Base-by-base conservation (phyloP, 2,888 invertebrate species). In the Macrosoma leucophasiata region DNA sequence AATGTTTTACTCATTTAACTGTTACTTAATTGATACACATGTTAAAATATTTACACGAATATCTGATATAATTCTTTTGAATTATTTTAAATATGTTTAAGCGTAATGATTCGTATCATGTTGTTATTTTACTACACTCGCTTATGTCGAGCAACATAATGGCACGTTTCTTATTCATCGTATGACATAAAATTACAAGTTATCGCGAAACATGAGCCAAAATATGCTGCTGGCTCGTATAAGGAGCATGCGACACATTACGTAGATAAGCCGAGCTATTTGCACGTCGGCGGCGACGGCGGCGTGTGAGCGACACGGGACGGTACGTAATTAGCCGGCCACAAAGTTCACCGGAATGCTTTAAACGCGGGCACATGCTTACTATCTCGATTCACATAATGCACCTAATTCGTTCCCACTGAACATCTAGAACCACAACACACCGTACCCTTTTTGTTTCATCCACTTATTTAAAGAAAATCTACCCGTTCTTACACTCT, bases 281-380 rank as follows among this genome's bases (percentile, higher is more conserved):
- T 66, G 68, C 70, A 72, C 68, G 60, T 65, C 60, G 22, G 27
- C 25, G 30, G 27, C 23, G 31, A 22, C 36, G 29, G n/a, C n/a
- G 59, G 55, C 42, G 52, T 57, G 56, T 57, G 51, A 51, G 50
- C 55, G 55, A 58, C 55, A 56, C 58, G 50, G 51, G 55, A 55
- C 58, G 53, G 52, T 55, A 62, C 62, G 66, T 70, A 74, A 77
- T 76, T 76, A 76, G 68, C 62, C 55, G 59, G 52, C 69, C 72
- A 65, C 73, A 71, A 69, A 73, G 61, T 74, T 75, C 61, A 55
- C 53, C 58, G 61, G 64, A 59, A 67, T 64, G 61, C 60, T 65
- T 46, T 48, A 42, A 59, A 63, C 58, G 55, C 52, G 53, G 59
- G 17, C 58, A 63, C 50, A 45, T 43, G 58, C 63, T 58, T 48